Evolutionary conservation across 2,888 invertebrate genomes (phyloP).

Genomic region (Lithophane leautieri): DNA sequence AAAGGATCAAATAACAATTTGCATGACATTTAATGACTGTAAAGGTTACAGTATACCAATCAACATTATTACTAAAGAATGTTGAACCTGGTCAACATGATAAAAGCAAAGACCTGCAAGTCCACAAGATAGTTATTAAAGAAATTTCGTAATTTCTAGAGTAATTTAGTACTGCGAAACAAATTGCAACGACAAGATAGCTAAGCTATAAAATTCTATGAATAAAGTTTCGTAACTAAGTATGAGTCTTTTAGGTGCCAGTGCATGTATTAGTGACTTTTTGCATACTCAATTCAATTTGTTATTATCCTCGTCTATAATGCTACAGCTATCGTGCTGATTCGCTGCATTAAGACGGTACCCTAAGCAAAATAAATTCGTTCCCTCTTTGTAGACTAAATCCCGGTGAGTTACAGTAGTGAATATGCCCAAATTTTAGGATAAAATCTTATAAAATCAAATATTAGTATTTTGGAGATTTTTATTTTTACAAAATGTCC

Average conservation of each 20-base stretch:
- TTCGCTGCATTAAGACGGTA: too few relatives aligned
- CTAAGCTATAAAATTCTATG: constrained; percentile 24
- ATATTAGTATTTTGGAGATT: too few relatives aligned
- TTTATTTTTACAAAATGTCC: too few relatives aligned
- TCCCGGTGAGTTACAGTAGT: too few relatives aligned
- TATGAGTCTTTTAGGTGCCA: not conserved
- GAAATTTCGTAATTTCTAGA: constrained; percentile 35
- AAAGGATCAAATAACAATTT: not conserved
- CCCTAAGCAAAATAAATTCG: too few relatives aligned
- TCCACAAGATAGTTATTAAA: constrained; percentile 36
- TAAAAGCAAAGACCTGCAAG: constrained; percentile 5
- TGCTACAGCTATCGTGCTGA: too few relatives aligned
- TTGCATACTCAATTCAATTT: not conserved
- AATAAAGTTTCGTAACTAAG: constrained; percentile 29
- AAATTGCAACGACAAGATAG: constrained; percentile 25
- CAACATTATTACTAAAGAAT: constrained; percentile 22
- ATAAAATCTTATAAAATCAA: too few relatives aligned
- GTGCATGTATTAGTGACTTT: not conserved
- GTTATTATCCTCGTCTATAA: not conserved
- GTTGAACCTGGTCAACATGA: constrained; percentile 13
- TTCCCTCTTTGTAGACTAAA: too few relatives aligned
- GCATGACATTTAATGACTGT: not conserved
- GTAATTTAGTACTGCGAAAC: constrained; percentile 36
- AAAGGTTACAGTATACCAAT: constrained; percentile 8
- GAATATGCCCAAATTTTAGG: too few relatives aligned